These are phyloP conservation scores for Pogonognathellus flavescens DNA, from an alignment of 1,140 invertebrate genomes.

Conservation along the genomic window DNA sequence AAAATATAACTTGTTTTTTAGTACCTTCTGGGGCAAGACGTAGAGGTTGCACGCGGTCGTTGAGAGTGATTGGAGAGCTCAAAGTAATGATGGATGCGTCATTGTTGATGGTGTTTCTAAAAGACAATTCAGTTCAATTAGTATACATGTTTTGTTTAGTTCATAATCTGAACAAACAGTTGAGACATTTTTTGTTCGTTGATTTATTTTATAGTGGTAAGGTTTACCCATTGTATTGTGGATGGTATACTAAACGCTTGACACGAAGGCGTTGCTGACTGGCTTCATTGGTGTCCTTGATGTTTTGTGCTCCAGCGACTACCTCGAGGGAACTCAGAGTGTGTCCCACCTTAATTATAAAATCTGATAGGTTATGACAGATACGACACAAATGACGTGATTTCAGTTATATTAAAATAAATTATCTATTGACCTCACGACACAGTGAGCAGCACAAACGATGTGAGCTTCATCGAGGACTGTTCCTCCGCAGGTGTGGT, in stretches of 20 bases:
- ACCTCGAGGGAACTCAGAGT: constrained; percentile 17
- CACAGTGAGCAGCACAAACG: constrained; percentile 46
- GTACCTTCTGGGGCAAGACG: not conserved
- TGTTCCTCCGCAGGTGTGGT: constrained; percentile 48
- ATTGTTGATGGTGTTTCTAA: constrained; percentile 44
- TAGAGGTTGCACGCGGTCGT: not conserved
- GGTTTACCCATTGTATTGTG: constrained; percentile 36
- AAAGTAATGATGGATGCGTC: constrained; percentile 44
- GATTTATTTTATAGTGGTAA: too few relatives aligned
- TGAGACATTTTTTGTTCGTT: not conserved
- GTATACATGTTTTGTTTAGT: not conserved
- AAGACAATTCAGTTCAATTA: not conserved
- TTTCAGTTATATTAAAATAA: too few relatives aligned
- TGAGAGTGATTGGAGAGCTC: not conserved
- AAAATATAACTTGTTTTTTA: not conserved
- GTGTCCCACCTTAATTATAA: not conserved
- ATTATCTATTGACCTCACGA: not conserved
- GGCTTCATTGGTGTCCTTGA: constrained; percentile 39
- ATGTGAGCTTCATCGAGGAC: constrained; percentile 38
- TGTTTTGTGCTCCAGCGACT: constrained; percentile 49
- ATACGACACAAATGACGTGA: too few relatives aligned
- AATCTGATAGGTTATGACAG: too few relatives aligned
- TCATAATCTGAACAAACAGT: not conserved
- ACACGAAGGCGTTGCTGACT: constrained; percentile 37
- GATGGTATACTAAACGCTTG: constrained; percentile 47